These are phyloP conservation scores for Spilosoma lubricipeda DNA, from an alignment of 2,888 invertebrate genomes.

Conservation along the genomic window DNA sequence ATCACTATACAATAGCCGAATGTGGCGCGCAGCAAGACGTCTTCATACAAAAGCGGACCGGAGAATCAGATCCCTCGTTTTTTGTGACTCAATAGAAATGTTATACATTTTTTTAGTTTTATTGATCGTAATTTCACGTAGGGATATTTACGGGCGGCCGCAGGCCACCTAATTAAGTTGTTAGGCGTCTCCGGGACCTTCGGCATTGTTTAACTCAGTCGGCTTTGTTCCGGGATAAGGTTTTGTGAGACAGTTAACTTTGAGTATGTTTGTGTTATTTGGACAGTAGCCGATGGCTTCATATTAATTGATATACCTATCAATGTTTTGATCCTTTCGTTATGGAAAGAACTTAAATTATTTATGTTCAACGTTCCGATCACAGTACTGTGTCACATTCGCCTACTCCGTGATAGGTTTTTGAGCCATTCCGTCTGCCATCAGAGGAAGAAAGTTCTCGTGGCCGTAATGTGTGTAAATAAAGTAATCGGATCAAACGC, in stretches of 20 bases:
- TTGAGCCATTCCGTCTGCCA: slow-evolving; percentile 17
- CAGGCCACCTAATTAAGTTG: slow-evolving; percentile 86
- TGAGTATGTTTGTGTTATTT: slow-evolving; percentile 71
- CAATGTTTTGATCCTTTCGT: slow-evolving; percentile 35
- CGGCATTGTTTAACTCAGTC: slow-evolving; percentile 79
- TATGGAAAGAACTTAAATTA: not conserved
- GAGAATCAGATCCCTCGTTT: slow-evolving; percentile 82
- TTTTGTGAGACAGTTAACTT: slow-evolving; percentile 66
- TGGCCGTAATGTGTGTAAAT: not conserved
- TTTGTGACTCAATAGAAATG: slow-evolving; percentile 85
- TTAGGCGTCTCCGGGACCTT: slow-evolving; percentile 78
- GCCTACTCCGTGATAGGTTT: slow-evolving; percentile 45
- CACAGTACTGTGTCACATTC: not conserved
- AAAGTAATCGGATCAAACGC: not conserved
- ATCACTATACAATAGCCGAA: slow-evolving; percentile 54
- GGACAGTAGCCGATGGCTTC: slow-evolving; percentile 73
- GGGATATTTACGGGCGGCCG: slow-evolving; percentile 84
- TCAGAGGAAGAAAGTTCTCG: not conserved
- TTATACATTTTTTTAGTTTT: slow-evolving; percentile 85
- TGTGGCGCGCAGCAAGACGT: slow-evolving; percentile 75
- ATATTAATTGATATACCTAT: slow-evolving; percentile 59
- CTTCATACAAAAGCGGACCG: slow-evolving; percentile 79
- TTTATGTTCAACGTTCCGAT: not conserved
- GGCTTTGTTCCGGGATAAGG: slow-evolving; percentile 76
- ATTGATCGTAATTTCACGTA: slow-evolving; percentile 85